These are phyloP conservation scores for Oscheius sp. DNA, from an alignment of 1,140 invertebrate species.

Conservation along the genomic window DNA sequence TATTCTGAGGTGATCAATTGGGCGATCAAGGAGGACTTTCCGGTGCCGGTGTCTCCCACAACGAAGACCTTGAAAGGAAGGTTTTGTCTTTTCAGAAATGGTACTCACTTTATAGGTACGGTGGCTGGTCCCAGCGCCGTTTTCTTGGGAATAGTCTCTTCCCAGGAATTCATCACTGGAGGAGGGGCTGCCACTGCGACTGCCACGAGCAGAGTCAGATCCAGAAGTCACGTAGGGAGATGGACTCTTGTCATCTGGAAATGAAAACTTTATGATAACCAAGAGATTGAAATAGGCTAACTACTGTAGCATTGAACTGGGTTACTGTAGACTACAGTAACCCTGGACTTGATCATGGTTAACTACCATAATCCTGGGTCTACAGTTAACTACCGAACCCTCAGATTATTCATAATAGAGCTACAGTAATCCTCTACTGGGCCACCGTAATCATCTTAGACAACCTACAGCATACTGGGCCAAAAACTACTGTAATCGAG, in stretches of 20 bases:
- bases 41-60: conserved; percentile 40
- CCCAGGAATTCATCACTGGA: conserved; percentile 12
- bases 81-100: not conserved
- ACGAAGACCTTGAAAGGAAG: conserved; percentile 41
- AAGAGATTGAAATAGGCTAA: not conserved
- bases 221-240: conserved; percentile 24
- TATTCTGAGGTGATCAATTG: conserved; percentile 45
- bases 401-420: too few relatives aligned
- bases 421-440: too few relatives aligned
- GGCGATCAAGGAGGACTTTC: conserved; percentile 38
- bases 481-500: too few relatives aligned
- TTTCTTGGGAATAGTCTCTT: not conserved
- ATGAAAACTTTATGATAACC: not conserved
- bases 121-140: conserved; percentile 3
- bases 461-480: too few relatives aligned
- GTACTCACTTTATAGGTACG: conserved; percentile 13
- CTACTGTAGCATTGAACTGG: too few relatives aligned
- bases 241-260: conserved; percentile 25
- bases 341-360: too few relatives aligned
- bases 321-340: too few relatives aligned
- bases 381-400: too few relatives aligned
- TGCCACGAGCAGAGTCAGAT: conserved; percentile 12
- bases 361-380: too few relatives aligned
- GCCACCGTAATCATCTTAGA: too few relatives aligned
- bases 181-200: not conserved